Evolutionary conservation across 2,797 vertebrate genomes (phyloP), one percentile per base, ranked within the genome.

Genomic region (Zalophus californianus): DNA sequence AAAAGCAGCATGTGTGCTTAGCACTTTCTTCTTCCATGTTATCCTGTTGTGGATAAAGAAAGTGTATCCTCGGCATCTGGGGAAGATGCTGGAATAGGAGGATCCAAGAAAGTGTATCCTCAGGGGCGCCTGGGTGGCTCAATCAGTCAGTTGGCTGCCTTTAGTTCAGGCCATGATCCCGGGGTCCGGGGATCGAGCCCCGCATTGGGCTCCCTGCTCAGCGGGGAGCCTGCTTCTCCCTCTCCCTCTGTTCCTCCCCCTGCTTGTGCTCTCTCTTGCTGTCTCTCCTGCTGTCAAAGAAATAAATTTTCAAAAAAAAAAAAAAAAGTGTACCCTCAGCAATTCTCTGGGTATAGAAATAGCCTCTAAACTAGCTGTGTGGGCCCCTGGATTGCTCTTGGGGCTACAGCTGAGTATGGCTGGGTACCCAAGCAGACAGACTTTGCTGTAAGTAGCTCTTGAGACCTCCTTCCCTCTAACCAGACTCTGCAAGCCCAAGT

Each of bases 31-130:
- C 62, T 58, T 84, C 13, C 27, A 23, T 32, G 52, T 54, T 52
- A 80, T 62, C 70, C 54, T 18, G 13, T 86, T 97, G 89, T 96
- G 98, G 96, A 98, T 98, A 98, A 98, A 96, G 48, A 66, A n/a
- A 77, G 62, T 80, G 5, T 9, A 73, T 2, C 60, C 18, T 35
- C 9, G 14, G n/a, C 66, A 20, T 68, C n/a, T 20, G 62, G 32
- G 41, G 41, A 44, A 73, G 41, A 73, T 73, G 72, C 13, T 29
- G 44, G 73, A 50, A 18, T 32, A 29, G 27, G 44, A 75, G 27
- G 44, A 75, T 50, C 44, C 73, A 75, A 75, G 73, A 32, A 50
- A 50, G 44, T 18, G 73, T 15, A 50, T 16, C 44, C 73, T 64
- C 44, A 86, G 79, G n/a, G n/a, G 66, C 9, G 0, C 18, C 18